phyloP scores from a whole-genome alignment of 2,888 invertebrate genomes.

The Leucophora obtusa region DNA sequence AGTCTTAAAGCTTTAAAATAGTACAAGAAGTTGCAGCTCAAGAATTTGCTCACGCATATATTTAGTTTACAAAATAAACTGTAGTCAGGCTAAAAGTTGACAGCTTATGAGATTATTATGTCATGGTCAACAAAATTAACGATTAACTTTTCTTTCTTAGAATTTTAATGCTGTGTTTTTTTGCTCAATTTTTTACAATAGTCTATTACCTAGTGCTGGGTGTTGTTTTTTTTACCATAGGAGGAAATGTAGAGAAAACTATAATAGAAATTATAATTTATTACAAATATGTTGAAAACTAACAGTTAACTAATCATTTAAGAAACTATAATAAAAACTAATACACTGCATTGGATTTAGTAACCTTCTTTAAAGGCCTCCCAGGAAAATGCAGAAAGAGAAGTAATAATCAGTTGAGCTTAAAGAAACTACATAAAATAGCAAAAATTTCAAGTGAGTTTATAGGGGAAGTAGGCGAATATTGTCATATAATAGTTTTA shows the following conservation, averaged over 20 bases:
- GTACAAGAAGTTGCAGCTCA: slow-evolving; percentile 5
- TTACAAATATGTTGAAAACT: slow-evolving; percentile 46
- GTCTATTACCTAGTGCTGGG: too few relatives aligned
- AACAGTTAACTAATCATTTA: slow-evolving; percentile 61
- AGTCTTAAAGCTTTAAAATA: slow-evolving; percentile 17
- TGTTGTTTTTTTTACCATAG: too few relatives aligned
- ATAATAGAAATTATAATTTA: slow-evolving; percentile 53
- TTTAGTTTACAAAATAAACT: slow-evolving; percentile 65
- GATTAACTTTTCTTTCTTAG: slow-evolving; percentile 54
- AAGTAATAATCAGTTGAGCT: slow-evolving; percentile 13
- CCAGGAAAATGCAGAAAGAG: slow-evolving; percentile 4
- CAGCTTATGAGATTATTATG: slow-evolving; percentile 69
- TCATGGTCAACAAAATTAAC: slow-evolving; percentile 65
- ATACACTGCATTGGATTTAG: slow-evolving; percentile 29
- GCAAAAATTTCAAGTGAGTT: neutral
- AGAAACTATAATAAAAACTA: slow-evolving; percentile 21
- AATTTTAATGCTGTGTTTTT: slow-evolving; percentile 7
- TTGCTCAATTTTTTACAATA: slow-evolving; percentile 1
- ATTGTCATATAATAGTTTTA: too few relatives aligned
- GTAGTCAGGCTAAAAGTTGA: slow-evolving; percentile 66
- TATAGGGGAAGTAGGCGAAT: neutral
- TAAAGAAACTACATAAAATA: neutral
- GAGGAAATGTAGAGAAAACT: neutral
- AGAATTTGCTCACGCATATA: slow-evolving; percentile 63
- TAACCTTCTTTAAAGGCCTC: slow-evolving; percentile 32